Evolutionary conservation across 1,140 invertebrate species (phyloP).

Genomic region (Oscheius sp.): DNA sequence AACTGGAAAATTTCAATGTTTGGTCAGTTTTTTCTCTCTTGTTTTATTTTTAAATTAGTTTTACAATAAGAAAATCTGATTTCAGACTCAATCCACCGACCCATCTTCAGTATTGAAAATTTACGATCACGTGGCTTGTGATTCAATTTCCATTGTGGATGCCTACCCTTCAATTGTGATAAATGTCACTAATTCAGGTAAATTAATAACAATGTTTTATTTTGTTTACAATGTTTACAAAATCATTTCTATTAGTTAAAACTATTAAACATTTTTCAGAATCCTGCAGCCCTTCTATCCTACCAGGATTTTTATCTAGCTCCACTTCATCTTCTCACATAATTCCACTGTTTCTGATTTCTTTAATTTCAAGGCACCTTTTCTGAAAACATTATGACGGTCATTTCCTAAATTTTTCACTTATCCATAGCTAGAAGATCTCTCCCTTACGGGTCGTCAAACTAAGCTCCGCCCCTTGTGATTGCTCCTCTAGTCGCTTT

Average conservation of each 20-base stretch:
- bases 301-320: neutral
- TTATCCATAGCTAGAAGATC: too few relatives aligned
- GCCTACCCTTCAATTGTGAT: neutral
- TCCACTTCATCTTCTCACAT: neutral
- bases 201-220: neutral
- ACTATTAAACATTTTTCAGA: too few relatives aligned
- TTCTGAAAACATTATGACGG: too few relatives aligned
- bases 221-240: neutral
- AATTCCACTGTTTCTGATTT: neutral
- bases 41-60: too few relatives aligned
- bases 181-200: constrained; percentile 2
- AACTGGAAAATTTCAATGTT: neutral
- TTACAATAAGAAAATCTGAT: neutral
- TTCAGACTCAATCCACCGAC: neutral
- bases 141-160: neutral
- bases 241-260: too few relatives aligned
- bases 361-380: neutral
- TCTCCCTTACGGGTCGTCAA: too few relatives aligned
- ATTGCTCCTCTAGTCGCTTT: too few relatives aligned
- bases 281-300: neutral
- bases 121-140: neutral
- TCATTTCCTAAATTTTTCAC: too few relatives aligned
- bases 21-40: too few relatives aligned
- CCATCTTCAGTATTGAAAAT: neutral
- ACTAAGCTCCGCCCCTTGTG: too few relatives aligned